Evolutionary conservation across 2,797 vertebrate genomes (phyloP).

Genomic region (Erpetoichthys calabaricus): DNA sequence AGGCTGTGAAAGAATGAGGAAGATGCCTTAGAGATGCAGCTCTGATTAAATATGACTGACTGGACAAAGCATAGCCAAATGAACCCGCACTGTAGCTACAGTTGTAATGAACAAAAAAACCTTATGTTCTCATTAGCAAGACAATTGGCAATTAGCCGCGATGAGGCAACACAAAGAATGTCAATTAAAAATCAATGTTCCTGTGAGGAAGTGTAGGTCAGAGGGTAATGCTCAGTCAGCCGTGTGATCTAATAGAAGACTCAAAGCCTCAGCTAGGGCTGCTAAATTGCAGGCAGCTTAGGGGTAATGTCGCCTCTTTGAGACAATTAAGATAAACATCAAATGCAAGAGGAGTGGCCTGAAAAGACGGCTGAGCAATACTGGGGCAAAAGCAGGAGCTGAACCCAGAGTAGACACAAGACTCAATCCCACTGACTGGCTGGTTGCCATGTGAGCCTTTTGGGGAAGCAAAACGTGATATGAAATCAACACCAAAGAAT

Average conservation of each 20-base stretch:
- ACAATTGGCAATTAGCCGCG: conserved; percentile 43
- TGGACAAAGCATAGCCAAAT: too few species aligned
- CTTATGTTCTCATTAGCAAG: conserved; percentile 48
- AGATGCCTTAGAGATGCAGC: too few species aligned
- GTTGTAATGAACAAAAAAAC: background rate
- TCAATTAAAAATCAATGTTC: conserved; percentile 47
- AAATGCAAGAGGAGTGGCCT: background rate
- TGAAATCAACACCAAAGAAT: too few species aligned
- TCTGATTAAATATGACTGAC: too few species aligned
- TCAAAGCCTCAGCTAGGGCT: background rate
- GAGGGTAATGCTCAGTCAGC: conserved; percentile 57
- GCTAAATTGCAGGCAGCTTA: background rate
- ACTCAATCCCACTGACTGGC: too few species aligned
- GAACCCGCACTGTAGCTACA: too few species aligned
- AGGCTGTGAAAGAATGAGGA: too few species aligned
- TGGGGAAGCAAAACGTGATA: too few species aligned
- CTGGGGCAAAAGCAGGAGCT: too few species aligned
- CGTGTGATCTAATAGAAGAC: conserved; percentile 31
- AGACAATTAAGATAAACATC: conserved; percentile 5
- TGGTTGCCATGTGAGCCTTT: too few species aligned
- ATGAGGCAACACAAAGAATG: conserved; percentile 28
- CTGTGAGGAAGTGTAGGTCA: conserved; percentile 51
- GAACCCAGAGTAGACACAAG: too few species aligned
- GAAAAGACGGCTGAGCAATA: too few species aligned
- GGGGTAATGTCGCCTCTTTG: background rate